Conservation (phyloP, 2,113 vertebrate genomes). For the Sander vitreus region DNA sequence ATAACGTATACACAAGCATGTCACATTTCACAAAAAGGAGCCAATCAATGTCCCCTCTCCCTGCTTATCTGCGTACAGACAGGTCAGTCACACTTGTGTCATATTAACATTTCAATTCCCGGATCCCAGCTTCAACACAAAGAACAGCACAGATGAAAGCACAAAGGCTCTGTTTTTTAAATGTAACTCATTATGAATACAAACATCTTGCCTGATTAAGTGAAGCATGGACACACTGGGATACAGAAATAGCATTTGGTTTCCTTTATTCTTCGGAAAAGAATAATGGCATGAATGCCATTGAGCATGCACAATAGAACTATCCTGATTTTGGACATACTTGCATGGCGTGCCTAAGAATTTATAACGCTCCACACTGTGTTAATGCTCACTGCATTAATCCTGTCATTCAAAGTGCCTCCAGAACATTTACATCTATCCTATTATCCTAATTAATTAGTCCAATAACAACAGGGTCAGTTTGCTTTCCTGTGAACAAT, state of each 20-base stretch:
- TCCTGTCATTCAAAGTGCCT: conserved; percentile 60
- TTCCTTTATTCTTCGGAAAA: conserved; percentile 19
- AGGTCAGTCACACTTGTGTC: conserved; percentile 68
- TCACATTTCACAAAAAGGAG: conserved; percentile 41
- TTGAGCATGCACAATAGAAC: conserved; percentile 28
- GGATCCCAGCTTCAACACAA: conserved; percentile 65
- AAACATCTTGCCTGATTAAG: conserved; percentile 29
- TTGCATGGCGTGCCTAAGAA: not conserved
- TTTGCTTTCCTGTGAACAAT: conserved; percentile 65
- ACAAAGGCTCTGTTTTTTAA: conserved; percentile 18
- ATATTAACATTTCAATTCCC: conserved; percentile 76
- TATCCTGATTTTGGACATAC: conserved; percentile 23
- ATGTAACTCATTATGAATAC: conserved; percentile 48
- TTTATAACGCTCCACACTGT: conserved; percentile 21
- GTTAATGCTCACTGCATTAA: conserved; percentile 43
- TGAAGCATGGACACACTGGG: conserved; percentile 9
- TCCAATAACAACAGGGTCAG: conserved; percentile 60
- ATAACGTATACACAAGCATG: conserved; percentile 19
- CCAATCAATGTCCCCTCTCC: conserved; percentile 46
- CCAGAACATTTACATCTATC: conserved; percentile 66
- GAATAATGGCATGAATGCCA: conserved; percentile 33
- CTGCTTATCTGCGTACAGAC: conserved; percentile 59
- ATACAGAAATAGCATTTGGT: conserved; percentile 20
- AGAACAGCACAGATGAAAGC: conserved; percentile 30
- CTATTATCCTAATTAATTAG: conserved; percentile 76